Conservation (phyloP, 2,888 invertebrate species). For the Chydorus sphaericus region DNA sequence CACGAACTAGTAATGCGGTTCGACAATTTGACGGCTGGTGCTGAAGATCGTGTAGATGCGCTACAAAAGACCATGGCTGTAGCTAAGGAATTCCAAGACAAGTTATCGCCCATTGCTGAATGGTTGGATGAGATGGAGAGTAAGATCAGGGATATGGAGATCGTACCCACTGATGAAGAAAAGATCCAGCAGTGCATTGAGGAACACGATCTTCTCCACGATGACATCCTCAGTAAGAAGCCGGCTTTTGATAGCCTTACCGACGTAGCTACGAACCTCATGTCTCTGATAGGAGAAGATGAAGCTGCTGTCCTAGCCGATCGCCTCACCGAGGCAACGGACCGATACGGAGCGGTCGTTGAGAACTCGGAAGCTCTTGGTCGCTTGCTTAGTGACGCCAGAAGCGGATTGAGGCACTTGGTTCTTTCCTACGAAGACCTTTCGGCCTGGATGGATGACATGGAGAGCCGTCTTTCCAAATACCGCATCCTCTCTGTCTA, state of each 20-base stretch:
- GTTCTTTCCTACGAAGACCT: slow-evolving; percentile 83
- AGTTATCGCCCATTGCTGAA: slow-evolving; percentile 49
- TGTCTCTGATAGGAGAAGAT: slow-evolving; percentile 80
- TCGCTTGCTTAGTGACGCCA: slow-evolving; percentile 61
- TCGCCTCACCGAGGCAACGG: slow-evolving; percentile 68
- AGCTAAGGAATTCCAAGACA: slow-evolving; percentile 55
- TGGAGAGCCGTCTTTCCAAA: slow-evolving; percentile 65
- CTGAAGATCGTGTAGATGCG: slow-evolving; percentile 70
- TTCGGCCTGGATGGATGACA: slow-evolving; percentile 82
- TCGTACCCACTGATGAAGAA: slow-evolving; percentile 86
- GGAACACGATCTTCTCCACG: slow-evolving; percentile 73
- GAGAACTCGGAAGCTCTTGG: slow-evolving; percentile 71
- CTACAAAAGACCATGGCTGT: slow-evolving; percentile 80
- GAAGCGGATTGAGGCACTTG: slow-evolving; percentile 74
- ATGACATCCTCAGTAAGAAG: slow-evolving; percentile 72
- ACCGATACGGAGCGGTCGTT: slow-evolving; percentile 62
- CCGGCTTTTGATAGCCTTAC: slow-evolving; percentile 77
- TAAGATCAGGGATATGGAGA: slow-evolving; percentile 70
- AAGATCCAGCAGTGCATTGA: slow-evolving; percentile 78
- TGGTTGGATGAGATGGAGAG: slow-evolving; percentile 83
- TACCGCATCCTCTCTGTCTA: slow-evolving; percentile 75
- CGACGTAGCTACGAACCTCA: slow-evolving; percentile 72
- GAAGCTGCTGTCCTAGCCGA: slow-evolving; percentile 72
- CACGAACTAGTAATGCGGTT: slow-evolving; percentile 74
- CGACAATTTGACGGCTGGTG: slow-evolving; percentile 66